A percentile compares a stretch with the other conserved stretches of the same genome.
phyloP scores from a whole-genome alignment of 2,888 invertebrate species.

The Lasiommata megera region DNA sequence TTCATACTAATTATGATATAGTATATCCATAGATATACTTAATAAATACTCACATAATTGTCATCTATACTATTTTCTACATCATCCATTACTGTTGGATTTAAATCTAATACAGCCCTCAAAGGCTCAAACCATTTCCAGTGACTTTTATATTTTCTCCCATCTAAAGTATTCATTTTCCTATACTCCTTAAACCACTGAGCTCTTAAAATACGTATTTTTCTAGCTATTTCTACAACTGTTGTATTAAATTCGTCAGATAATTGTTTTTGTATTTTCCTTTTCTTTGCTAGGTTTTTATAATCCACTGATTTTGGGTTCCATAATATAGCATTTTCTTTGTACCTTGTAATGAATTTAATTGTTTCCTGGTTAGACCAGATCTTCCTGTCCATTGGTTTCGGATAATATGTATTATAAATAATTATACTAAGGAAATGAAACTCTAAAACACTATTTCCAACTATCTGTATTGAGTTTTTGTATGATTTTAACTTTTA shows the following conservation, averaged over 20 bases:
- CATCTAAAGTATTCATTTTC: constrained; percentile 13
- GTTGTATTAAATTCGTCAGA: constrained; percentile 22
- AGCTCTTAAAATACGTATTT: constrained; percentile 20
- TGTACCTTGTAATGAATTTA: constrained; percentile 19
- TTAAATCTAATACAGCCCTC: neutral
- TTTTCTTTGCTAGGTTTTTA: constrained; percentile 19
- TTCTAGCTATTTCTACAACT: constrained; percentile 22
- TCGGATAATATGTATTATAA: too few species aligned
- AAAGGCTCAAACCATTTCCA: constrained; percentile 18
- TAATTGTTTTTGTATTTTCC: constrained; percentile 15
- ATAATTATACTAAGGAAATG: too few species aligned
- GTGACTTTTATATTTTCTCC: constrained; percentile 14
- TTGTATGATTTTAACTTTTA: too few species aligned
- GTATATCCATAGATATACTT: too few species aligned
- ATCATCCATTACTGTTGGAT: neutral
- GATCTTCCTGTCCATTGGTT: constrained; percentile 21
- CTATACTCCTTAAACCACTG: constrained; percentile 22
- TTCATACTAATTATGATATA: too few species aligned
- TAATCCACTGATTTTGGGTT: constrained; percentile 16
- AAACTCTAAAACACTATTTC: too few species aligned
- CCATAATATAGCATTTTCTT: constrained; percentile 20
- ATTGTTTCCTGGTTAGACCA: constrained; percentile 23
- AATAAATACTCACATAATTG: neutral
- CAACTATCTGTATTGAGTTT: too few species aligned
- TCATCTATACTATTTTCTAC: neutral